Conservation (phyloP, 2,888 invertebrate genomes). For the Erebia palarica region DNA sequence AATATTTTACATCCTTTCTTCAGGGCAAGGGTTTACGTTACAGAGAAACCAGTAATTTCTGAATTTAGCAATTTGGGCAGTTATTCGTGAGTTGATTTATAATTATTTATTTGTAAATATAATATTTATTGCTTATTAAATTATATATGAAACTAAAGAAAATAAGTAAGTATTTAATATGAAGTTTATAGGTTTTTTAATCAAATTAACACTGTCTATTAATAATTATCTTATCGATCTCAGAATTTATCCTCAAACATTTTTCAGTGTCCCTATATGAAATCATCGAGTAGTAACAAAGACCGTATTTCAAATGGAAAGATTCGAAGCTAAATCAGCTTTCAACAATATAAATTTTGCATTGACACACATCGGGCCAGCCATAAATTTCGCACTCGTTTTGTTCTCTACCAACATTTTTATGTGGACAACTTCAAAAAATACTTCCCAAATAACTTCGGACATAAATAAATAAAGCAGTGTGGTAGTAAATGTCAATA, state of each 20-base stretch:
- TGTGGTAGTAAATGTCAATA: conserved; percentile 81
- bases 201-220: conserved; percentile 20
- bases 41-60: too few species aligned
- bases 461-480: conserved; percentile 74
- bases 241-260: conserved; percentile 46
- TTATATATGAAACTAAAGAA: too few species aligned
- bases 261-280: conserved; percentile 58
- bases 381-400: conserved; percentile 75
- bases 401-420: conserved; percentile 78
- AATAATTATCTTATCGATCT: conserved; percentile 49
- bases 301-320: conserved; percentile 66
- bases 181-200: too few species aligned
- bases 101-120: too few species aligned
- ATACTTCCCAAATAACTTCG: conserved; percentile 80
- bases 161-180: too few species aligned
- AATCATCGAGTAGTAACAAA: conserved; percentile 60
- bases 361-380: conserved; percentile 76
- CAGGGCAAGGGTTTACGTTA: too few species aligned
- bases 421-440: conserved; percentile 74
- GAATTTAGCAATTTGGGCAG: too few species aligned
- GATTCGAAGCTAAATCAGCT: conserved; percentile 67
- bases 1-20: too few species aligned
- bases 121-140: too few species aligned
- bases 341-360: conserved; percentile 74
- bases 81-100: too few species aligned